A percentile compares a stretch with the other conserved stretches of the same genome.
phyloP scores from a whole-genome alignment of 2,888 invertebrate species.

The Apotomis turbidana region DNA sequence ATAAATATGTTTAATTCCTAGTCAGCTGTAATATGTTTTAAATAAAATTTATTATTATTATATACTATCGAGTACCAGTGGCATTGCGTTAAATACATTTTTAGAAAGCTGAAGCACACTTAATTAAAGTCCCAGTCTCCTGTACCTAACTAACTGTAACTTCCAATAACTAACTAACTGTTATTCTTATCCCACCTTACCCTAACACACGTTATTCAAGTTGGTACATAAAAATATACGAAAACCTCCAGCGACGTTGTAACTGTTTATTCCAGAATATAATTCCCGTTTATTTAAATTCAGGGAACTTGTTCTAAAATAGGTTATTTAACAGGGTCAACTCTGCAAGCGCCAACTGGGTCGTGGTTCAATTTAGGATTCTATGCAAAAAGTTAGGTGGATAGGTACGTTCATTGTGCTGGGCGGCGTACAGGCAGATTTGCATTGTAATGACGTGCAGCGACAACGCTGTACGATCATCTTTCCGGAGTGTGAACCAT shows the following conservation, averaged over 20 bases:
- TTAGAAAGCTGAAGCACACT: no score
- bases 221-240: not conserved
- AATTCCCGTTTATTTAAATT: not conserved
- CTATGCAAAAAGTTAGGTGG: slow-evolving; percentile 72
- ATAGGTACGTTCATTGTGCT: slow-evolving; percentile 73
- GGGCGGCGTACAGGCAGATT: slow-evolving; percentile 61
- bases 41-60: no score
- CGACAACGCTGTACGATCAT: slow-evolving; percentile 13
- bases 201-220: no score
- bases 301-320: slow-evolving; percentile 5
- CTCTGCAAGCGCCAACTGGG: slow-evolving; percentile 58
- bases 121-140: no score
- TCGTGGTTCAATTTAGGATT: slow-evolving; percentile 69
- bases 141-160: no score
- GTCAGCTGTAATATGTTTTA: no score
- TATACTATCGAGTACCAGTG: no score
- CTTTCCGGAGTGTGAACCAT: slow-evolving; percentile 3
- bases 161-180: no score
- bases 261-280: not conserved
- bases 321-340: slow-evolving; percentile 40
- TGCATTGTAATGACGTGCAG: slow-evolving; percentile 78
- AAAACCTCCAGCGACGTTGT: not conserved
- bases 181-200: no score
- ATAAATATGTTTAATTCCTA: no score
- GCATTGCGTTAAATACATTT: no score